These are phyloP conservation scores for Podarcis muralis DNA, from an alignment of 2,113 vertebrate species.

Conservation along the genomic window DNA sequence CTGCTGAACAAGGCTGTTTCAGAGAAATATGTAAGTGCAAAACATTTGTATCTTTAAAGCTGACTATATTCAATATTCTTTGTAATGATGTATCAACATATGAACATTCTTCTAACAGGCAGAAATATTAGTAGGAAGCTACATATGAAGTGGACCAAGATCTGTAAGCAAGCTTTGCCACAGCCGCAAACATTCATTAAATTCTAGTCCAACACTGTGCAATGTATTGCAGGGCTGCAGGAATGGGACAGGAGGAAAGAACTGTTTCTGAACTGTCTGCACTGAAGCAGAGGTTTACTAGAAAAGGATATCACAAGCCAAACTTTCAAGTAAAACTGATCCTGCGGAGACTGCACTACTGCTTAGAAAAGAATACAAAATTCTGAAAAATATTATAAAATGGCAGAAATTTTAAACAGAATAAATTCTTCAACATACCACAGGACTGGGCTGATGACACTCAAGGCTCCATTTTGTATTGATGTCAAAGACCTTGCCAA, in stretches of 20 bases:
- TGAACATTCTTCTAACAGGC: background rate
- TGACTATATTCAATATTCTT: background rate
- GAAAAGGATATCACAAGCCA: background rate
- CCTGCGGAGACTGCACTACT: background rate
- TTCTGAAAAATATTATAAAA: background rate
- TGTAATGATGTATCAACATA: background rate
- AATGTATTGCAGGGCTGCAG: background rate
- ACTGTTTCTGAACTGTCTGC: background rate
- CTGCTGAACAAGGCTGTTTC: background rate
- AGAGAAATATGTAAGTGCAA: background rate
- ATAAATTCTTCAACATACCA: background rate
- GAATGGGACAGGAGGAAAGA: background rate
- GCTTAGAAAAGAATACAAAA: background rate
- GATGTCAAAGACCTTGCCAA: too few relatives aligned
- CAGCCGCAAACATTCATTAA: background rate
- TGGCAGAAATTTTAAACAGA: background rate
- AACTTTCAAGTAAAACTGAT: background rate
- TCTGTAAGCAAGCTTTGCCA: background rate
- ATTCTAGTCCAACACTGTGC: too few relatives aligned
- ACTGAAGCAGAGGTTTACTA: background rate
- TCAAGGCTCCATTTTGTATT: too few relatives aligned
- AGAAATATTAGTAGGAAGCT: background rate
- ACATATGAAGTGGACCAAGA: background rate
- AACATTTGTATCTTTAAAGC: background rate
- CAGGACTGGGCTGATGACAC: too few relatives aligned